Evolutionary conservation across 2,888 invertebrate species (phyloP).

Genomic region (Lacanobia wlatinum): DNA sequence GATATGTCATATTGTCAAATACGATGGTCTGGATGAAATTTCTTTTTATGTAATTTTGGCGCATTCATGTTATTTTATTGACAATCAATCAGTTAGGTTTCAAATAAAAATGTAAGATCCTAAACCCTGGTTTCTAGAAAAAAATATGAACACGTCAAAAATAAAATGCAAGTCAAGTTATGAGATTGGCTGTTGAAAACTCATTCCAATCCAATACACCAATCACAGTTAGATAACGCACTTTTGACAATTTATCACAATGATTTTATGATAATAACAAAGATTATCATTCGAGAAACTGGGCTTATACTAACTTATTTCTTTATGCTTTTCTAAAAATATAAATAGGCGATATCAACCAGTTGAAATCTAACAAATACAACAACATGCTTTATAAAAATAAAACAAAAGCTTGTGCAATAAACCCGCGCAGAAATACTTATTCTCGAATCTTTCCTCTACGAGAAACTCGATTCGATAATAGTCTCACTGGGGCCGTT

Average conservation of each 20-base stretch:
- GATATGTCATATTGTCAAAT: constrained; percentile 40
- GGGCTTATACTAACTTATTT: not conserved
- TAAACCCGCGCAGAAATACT: constrained; percentile 73
- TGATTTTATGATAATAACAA: no score
- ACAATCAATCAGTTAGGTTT: not conserved
- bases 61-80: not conserved
- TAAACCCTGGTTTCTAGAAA: no score
- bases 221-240: no score
- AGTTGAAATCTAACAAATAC: not conserved
- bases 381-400: constrained; percentile 46
- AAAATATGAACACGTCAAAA: no score
- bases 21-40: not conserved
- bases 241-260: no score
- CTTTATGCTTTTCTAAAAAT: not conserved
- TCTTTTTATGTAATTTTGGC: constrained; percentile 11
- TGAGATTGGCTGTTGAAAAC: no score
- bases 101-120: not conserved
- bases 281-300: no score
- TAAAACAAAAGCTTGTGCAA: constrained; percentile 62
- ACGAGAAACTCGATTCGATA: constrained; percentile 78
- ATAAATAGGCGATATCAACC: not conserved
- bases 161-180: no score
- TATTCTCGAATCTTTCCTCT: constrained; percentile 72
- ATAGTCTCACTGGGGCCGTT: constrained; percentile 81
- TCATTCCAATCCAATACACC: no score